Conservation (phyloP, 2,113 vertebrate species). For the Australoheros scitulus region DNA sequence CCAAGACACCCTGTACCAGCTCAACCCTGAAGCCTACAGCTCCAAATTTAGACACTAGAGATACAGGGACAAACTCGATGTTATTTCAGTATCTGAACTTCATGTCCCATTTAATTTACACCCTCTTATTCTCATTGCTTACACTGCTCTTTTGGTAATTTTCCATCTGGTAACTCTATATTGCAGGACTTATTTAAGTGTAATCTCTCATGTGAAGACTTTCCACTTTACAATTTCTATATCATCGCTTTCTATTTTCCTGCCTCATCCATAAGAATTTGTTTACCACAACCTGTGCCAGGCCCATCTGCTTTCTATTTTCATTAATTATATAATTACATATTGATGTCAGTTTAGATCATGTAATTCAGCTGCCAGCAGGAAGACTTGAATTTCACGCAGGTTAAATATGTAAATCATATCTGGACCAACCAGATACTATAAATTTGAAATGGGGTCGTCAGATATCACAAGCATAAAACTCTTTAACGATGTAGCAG, state of each 20-base stretch:
- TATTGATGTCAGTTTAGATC: not conserved
- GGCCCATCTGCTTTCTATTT: conserved; percentile 1
- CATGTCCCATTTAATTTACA: conserved; percentile 32
- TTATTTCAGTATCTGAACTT: conserved; percentile 44
- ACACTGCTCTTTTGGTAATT: not conserved
- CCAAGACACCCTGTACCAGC: conserved; percentile 48
- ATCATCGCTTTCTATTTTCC: not conserved
- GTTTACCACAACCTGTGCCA: conserved; percentile 22
- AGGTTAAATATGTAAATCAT: not conserved
- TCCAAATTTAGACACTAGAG: conserved; percentile 64
- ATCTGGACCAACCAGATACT: not conserved
- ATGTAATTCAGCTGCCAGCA: conserved; percentile 6
- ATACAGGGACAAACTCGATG: conserved; percentile 33
- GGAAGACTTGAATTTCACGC: not conserved
- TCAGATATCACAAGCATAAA: conserved; percentile 27
- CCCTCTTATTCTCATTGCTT: not conserved
- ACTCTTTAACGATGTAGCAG: conserved; percentile 4
- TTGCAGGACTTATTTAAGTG: not conserved
- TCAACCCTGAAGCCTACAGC: conserved; percentile 20
- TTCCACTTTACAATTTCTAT: not conserved
- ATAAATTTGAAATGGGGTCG: not conserved
- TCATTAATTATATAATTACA: conserved; percentile 31
- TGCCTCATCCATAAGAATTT: conserved; percentile 6
- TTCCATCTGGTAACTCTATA: not conserved
- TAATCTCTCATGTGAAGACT: not conserved